Base-by-base conservation (phyloP, 2,888 invertebrate genomes). In the Euphydryas editha region DNA sequence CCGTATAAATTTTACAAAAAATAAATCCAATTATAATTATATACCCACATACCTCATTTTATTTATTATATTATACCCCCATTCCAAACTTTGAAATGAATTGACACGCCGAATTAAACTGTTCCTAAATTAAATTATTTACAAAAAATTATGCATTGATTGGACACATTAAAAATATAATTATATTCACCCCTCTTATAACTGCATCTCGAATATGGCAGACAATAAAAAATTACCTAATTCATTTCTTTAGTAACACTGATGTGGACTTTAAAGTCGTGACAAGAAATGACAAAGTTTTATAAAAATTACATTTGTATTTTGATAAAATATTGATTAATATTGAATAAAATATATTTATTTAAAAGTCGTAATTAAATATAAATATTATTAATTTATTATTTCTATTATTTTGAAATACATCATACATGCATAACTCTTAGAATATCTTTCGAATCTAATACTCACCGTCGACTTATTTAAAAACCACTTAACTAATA, bases 381-480 rank as follows among this genome's bases (percentile, higher is more conserved):
- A 17, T 17, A 44, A 18, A 18, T 8, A 18, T 47, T 17, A 36
- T 17, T 36, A 54, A 10, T 30, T 54, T 2, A 21, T 36, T n/a
- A 0, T 0, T 17, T 7, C 30, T n/a, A n/a, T 36, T 21, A 21
- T 24, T 24, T 24, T 6, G 5, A 21, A 49, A 21, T 21, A 46
- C 7, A 49, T 11, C 18, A 17, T 18, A 13, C 4, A 47, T 13
- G 11, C 18, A 47, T 47, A 20, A 47, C 11, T 47, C 1, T 18
- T 24, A 39, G 20, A 57, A 17, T 62, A 70, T 58, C 39, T 60
- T 67, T 58, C 37, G 49, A 37, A 62, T 65, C 57, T 57, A 58
- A 77, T 77, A 85, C 90, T 90, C 75, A 90, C 90, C 87, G 79
- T 78, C 73, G 77, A 80, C 79, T 80, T 80, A 81, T 77, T 79